A percentile compares a stretch with the other conserved stretches of the same genome.
These are phyloP conservation scores for Porites rus DNA, from an alignment of 92 coral and sea anemone genomes.

Conservation along the genomic window DNA sequence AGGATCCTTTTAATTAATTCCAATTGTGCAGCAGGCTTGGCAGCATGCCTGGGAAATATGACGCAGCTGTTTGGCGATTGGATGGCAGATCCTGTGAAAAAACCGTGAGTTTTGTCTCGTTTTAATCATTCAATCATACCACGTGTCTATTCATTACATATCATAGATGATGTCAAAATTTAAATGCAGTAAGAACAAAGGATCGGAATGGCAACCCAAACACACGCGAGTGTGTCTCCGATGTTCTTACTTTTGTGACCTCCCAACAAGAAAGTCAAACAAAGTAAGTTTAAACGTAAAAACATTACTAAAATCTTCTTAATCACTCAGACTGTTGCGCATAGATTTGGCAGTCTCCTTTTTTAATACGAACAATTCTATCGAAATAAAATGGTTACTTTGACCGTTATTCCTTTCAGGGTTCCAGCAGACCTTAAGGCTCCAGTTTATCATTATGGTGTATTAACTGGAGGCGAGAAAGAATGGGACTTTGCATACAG, in stretches of 20 bases:
- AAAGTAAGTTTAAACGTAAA: too few species aligned
- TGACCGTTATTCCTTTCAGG: slow-evolving; percentile 23
- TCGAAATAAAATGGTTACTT: neutral
- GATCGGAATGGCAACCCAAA: too few species aligned
- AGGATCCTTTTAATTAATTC: slow-evolving; percentile 41
- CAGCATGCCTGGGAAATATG: slow-evolving; percentile 43
- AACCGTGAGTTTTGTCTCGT: slow-evolving; percentile 39
- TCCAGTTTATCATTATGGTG: slow-evolving; percentile 68
- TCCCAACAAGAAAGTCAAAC: too few species aligned
- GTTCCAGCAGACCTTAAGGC: slow-evolving; percentile 69
- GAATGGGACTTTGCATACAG: slow-evolving; percentile 79
- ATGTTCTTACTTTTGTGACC: too few species aligned
- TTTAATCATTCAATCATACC: neutral
- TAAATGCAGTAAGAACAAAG: too few species aligned
- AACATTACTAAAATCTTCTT: too few species aligned
- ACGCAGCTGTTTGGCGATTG: slow-evolving; percentile 42
- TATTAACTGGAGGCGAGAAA: slow-evolving; percentile 67
- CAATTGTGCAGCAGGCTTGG: slow-evolving; percentile 59
- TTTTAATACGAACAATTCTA: too few species aligned
- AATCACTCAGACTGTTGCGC: too few species aligned
- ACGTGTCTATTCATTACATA: neutral
- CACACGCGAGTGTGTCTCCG: too few species aligned
- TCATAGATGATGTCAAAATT: too few species aligned
- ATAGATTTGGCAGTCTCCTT: too few species aligned
- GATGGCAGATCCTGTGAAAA: slow-evolving; percentile 57